These are phyloP conservation scores for Mionectes macconnelli DNA, from an alignment of 2,113 vertebrate genomes.

Conservation along the genomic window DNA sequence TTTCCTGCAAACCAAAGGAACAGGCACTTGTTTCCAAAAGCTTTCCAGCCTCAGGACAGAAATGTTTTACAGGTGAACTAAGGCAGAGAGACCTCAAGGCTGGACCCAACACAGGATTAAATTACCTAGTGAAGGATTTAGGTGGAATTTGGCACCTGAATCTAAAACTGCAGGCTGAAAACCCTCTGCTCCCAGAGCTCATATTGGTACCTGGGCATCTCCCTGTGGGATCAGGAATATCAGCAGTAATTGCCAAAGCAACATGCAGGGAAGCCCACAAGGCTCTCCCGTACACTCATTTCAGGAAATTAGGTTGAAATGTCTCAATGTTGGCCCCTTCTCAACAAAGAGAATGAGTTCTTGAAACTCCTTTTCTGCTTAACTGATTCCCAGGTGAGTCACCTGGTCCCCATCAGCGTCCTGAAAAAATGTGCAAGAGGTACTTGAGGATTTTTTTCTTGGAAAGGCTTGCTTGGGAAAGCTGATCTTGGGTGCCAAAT, in stretches of 20 bases:
- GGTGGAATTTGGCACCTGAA: not conserved
- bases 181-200: not conserved
- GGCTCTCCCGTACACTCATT: not conserved
- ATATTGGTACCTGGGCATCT: accelerated
- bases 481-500: not conserved
- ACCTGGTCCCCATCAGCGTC: not conserved
- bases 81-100: not conserved
- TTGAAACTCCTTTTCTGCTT: not conserved
- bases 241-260: not conserved
- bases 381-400: not conserved
- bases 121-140: not conserved
- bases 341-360: not conserved
- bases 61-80: not conserved
- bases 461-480: not conserved
- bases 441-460: not conserved
- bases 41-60: not conserved
- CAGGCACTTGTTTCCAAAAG: not conserved
- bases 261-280: not conserved
- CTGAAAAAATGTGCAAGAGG: not conserved
- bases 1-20: not conserved
- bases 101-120: not conserved
- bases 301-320: not conserved
- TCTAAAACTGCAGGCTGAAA: not conserved
- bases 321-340: not conserved
- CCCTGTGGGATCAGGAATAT: not conserved